Evolutionary conservation across 2,797 vertebrate genomes (phyloP).

Genomic region (Cryptoprocta ferox): DNA sequence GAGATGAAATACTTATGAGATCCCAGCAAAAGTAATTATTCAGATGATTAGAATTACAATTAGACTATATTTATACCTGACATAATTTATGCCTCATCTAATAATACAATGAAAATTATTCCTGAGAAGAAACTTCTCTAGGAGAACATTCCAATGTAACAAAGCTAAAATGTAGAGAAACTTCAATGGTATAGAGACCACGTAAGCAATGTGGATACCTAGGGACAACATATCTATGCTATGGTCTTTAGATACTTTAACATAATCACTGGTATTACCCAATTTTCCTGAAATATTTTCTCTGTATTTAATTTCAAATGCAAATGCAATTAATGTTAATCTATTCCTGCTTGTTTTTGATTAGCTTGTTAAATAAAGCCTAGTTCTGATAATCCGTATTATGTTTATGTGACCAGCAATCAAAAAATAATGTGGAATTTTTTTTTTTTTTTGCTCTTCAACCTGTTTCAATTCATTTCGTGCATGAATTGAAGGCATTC

Average conservation of each 20-base stretch:
- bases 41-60: neutral
- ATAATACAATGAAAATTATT: neutral
- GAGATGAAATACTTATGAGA: neutral
- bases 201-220: neutral
- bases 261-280: neutral
- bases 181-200: too few relatives aligned
- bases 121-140: neutral
- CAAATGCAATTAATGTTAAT: constrained; percentile 55
- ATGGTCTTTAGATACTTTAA: neutral
- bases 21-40: neutral
- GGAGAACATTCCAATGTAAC: neutral
- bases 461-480: constrained; percentile 58
- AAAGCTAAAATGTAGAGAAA: neutral
- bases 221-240: neutral
- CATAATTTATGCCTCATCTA: neutral
- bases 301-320: constrained; percentile 52
- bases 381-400: constrained; percentile 20
- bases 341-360: constrained; percentile 25
- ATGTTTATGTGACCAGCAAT: constrained; percentile 61
- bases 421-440: neutral
- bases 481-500: too few relatives aligned
- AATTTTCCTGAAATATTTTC: constrained; percentile 43
- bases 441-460: neutral
- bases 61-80: neutral
- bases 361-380: constrained; percentile 64